Evolutionary conservation across 2,797 vertebrate species (phyloP), one percentile per base, ranked within the genome.

Genomic region (Craterocephalus amniculus): DNA sequence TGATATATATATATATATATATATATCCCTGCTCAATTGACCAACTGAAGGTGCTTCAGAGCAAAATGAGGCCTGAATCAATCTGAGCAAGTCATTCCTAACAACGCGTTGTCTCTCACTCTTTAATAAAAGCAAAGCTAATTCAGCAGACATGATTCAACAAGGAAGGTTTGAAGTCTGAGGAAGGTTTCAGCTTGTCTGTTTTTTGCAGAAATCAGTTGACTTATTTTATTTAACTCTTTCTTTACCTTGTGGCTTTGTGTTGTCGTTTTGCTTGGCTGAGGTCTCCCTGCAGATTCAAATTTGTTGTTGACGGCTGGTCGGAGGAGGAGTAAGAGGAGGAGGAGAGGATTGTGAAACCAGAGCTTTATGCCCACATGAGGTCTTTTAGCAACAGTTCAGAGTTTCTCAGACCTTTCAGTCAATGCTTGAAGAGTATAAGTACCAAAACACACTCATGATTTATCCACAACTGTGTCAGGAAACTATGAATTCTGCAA

Each of bases 211-310:
- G 32, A 52, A 1, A 0, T 52, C 29, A 6, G 14, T 40, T 4
- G 1, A n/a, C 4, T 24, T 31, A 14, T 29, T 22, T 12, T 31
- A 31, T 31, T 31, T 6, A 4, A 16, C 1, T 16, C 2, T 3
- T 35, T 10, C 18, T 52, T 82, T 82, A 85, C 84, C 83, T 87
- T 34, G 29, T 60, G 36, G 20, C 22, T 70, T 52, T 45, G 58
- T 14, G 3, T 54, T 2, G 18, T 72, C 4, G 52, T 24, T 58
- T 10, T 18, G 9, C 55, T 70, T 26, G 14, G 12, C n/a, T 10
- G 59, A 51, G 18, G n/a, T 49, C 32, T 74, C 20, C 22, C 52
- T n/a, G 70, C 40, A 58, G 54, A 34, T 79, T 59, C 16, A 58
- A 49, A 16, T 59, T 61, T 74, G 63, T 54, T 73, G 71, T 31